phyloP scores from a whole-genome alignment of 2,113 vertebrate species.

The Elachura formosa region DNA sequence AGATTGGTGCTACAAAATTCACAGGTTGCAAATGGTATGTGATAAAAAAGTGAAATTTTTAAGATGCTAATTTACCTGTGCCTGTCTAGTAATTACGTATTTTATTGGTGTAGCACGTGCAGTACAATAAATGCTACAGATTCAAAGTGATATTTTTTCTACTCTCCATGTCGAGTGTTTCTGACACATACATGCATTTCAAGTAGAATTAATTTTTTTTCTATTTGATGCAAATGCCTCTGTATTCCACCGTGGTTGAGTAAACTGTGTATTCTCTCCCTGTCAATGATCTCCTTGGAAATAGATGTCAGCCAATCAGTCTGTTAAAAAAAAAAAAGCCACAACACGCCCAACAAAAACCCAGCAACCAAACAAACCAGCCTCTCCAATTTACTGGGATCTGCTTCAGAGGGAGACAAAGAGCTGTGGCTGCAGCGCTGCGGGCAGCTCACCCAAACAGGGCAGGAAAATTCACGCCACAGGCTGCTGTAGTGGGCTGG shows the following conservation, averaged over 20 bases:
- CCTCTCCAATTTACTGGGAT: conserved; percentile 49
- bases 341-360: background rate
- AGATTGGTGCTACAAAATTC: background rate
- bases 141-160: conserved; percentile 28
- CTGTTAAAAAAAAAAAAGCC: background rate
- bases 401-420: background rate
- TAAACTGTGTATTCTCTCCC: conserved; percentile 22
- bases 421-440: background rate
- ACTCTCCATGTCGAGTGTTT: conserved; percentile 17
- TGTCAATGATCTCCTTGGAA: conserved; percentile 56
- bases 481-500: background rate
- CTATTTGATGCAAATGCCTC: conserved; percentile 52
- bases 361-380: conserved; percentile 47
- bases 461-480: background rate
- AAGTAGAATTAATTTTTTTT: conserved; percentile 40
- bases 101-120: conserved; percentile 34
- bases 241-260: conserved; percentile 28
- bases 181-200: conserved; percentile 55
- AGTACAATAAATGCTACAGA: conserved; percentile 35
- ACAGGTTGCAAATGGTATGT: background rate
- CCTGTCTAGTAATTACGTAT: conserved; percentile 37
- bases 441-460: background rate
- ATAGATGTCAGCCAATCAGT: conserved; percentile 55
- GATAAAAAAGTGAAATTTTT: conserved; percentile 4
- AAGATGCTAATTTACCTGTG: conserved; percentile 34